A percentile compares a stretch with the other conserved stretches of the same genome.
phyloP scores from a whole-genome alignment of 1,140 invertebrate species.

The Formica exsecta region DNA sequence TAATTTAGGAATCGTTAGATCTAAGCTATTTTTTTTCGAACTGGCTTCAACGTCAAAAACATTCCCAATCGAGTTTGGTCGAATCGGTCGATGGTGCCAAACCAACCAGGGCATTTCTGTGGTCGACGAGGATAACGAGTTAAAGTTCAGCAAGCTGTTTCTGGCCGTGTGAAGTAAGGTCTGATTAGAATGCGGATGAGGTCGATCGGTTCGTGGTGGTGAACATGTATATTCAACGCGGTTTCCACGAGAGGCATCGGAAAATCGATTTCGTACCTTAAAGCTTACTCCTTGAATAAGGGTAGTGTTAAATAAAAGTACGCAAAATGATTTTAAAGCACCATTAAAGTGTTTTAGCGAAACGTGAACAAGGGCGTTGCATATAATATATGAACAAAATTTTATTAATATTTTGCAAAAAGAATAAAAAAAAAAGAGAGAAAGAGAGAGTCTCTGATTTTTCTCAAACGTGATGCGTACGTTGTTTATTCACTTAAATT shows the following conservation, averaged over 20 bases:
- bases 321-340: constrained; percentile 68
- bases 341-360: constrained; percentile 57
- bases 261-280: constrained; percentile 75
- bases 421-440: no score
- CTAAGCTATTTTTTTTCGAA: constrained; percentile 58
- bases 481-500: not conserved
- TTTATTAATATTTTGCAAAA: constrained; percentile 26
- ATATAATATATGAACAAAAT: constrained; percentile 33
- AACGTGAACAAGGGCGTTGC: not conserved
- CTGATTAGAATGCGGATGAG: constrained; percentile 80
- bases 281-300: constrained; percentile 59
- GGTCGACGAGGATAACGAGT: constrained; percentile 76
- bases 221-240: constrained; percentile 77
- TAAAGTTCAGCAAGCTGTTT: constrained; percentile 79
- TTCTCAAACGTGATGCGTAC: not conserved
- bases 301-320: constrained; percentile 62
- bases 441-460: not conserved
- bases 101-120: constrained; percentile 70
- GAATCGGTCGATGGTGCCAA: constrained; percentile 68
- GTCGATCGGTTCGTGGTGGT: constrained; percentile 70
- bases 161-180: constrained; percentile 75
- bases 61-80: constrained; percentile 61
- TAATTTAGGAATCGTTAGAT: constrained; percentile 40
- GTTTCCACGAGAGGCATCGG: constrained; percentile 65
- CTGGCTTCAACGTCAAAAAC: constrained; percentile 62